Evolutionary conservation across 2,797 vertebrate genomes (phyloP).

Genomic region (Cynodonichthys magdalenae): DNA sequence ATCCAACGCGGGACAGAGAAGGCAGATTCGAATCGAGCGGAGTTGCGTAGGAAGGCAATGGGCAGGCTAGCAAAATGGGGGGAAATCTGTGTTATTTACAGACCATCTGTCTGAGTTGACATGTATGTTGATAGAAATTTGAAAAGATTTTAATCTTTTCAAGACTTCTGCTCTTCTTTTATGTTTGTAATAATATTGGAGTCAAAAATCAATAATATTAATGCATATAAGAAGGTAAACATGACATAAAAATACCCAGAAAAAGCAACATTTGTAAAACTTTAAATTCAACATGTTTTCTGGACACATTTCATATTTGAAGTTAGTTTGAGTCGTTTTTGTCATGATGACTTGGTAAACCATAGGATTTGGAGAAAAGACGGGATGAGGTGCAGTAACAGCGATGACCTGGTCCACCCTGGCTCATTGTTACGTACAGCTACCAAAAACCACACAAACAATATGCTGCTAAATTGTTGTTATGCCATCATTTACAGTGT

Average conservation of each 20-base stretch:
- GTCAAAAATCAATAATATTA: slow-evolving; percentile 57
- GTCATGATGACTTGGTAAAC: slow-evolving; percentile 13
- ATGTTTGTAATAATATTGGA: slow-evolving; percentile 71
- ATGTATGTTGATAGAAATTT: no score
- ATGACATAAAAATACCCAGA: not conserved
- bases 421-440: slow-evolving; percentile 24
- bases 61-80: no score
- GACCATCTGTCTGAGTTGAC: no score
- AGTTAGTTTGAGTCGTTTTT: not conserved
- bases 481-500: slow-evolving; percentile 73
- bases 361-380: slow-evolving; percentile 12
- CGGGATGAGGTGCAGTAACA: slow-evolving; percentile 49
- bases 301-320: not conserved
- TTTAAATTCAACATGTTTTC: not conserved
- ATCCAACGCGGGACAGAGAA: no score
- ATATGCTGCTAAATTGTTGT: slow-evolving; percentile 58
- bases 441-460: slow-evolving; percentile 44
- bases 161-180: slow-evolving; percentile 35
- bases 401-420: slow-evolving; percentile 38
- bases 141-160: slow-evolving; percentile 6
- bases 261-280: not conserved
- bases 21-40: no score
- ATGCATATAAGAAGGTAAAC: slow-evolving; percentile 30
- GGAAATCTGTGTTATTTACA: no score
- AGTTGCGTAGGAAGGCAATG: no score